These are phyloP conservation scores for Euwallacea similis DNA, from an alignment of 1,140 invertebrate genomes.

Conservation along the genomic window DNA sequence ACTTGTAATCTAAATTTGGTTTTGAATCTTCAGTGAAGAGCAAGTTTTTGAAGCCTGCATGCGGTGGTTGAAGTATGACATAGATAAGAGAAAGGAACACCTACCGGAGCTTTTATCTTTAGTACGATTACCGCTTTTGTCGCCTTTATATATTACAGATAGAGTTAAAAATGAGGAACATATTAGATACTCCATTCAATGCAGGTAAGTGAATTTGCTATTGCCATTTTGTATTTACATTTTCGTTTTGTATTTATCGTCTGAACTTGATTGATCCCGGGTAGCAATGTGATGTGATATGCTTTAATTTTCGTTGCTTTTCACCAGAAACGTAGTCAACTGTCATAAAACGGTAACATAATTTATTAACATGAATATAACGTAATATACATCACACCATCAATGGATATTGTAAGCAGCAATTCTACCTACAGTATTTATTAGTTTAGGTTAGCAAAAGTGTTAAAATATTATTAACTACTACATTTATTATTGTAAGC, in stretches of 20 bases:
- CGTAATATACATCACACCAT: no score
- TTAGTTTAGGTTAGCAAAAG: no score
- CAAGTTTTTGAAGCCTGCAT: conserved; percentile 85
- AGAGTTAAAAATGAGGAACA: conserved; percentile 81
- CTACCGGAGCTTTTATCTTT: conserved; percentile 74
- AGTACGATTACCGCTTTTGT: conserved; percentile 78
- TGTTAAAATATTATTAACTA: no score
- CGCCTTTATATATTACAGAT: conserved; percentile 82
- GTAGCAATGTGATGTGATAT: no score
- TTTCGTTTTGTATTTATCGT: background rate
- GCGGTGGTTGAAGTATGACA: conserved; percentile 76
- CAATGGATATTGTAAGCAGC: no score
- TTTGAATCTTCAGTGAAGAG: conserved; percentile 56
- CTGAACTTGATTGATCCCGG: background rate
- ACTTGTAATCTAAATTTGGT: background rate
- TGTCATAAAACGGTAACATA: no score
- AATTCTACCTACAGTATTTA: no score
- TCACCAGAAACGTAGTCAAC: no score
- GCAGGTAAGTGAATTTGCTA: conserved; percentile 58
- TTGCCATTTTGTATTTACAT: background rate
- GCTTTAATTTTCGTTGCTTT: no score
- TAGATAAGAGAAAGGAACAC: conserved; percentile 58
- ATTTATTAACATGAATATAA: no score
- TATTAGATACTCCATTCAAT: conserved; percentile 73
- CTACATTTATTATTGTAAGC: no score